Conservation (phyloP, 2,888 invertebrate species). For the Geophilus truncorum region DNA sequence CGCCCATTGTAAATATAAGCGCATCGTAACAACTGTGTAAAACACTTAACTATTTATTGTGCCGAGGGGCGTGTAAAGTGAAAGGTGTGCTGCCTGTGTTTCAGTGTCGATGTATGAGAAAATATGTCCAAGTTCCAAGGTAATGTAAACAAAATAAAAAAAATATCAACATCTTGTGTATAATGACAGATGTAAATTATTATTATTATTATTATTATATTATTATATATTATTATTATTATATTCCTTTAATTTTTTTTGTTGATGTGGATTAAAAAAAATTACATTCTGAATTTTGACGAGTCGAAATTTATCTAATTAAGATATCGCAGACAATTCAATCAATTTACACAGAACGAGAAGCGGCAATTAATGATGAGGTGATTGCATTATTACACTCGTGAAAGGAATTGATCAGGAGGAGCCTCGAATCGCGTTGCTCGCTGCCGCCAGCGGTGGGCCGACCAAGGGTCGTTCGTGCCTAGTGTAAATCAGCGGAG, state of each 20-base stretch:
- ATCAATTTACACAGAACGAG: background rate
- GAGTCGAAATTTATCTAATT: background rate
- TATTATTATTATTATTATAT: background rate
- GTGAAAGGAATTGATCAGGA: slow-evolving; percentile 6
- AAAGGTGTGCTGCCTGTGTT: slow-evolving; percentile 15
- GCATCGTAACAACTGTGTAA: slow-evolving; percentile 15
- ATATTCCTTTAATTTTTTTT: background rate
- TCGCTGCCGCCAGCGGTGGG: slow-evolving; percentile 18
- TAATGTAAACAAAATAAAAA: slow-evolving; percentile 7
- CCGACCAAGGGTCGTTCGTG: slow-evolving; percentile 7
- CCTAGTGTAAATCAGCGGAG: background rate
- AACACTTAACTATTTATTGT: slow-evolving; percentile 20
- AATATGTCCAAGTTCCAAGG: slow-evolving; percentile 22
- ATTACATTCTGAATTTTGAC: slow-evolving; percentile 6
- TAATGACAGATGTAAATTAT: slow-evolving; percentile 27
- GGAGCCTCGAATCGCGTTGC: background rate
- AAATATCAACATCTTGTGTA: slow-evolving; percentile 15
- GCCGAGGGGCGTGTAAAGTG: slow-evolving; percentile 5
- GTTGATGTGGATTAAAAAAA: slow-evolving; percentile 12
- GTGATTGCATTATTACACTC: background rate
- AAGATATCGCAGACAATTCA: background rate
- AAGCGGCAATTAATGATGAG: background rate
- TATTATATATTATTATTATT: background rate
- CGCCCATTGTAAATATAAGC: slow-evolving; percentile 1
- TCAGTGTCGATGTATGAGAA: slow-evolving; percentile 23